Evolutionary conservation across 2,888 invertebrate genomes (phyloP).

Genomic region (Eupithecia centaureata): DNA sequence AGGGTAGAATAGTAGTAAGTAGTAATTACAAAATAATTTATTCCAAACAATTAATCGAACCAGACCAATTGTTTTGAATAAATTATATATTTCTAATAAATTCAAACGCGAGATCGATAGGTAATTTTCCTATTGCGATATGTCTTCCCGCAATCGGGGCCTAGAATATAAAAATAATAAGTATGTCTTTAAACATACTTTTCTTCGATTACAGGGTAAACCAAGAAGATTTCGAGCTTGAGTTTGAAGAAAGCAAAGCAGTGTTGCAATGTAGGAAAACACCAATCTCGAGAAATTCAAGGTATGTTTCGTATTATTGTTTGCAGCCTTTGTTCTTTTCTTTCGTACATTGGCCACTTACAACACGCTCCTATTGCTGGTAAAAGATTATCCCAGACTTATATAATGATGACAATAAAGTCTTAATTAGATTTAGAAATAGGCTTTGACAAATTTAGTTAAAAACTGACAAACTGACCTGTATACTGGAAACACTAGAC

Average conservation of each 20-base stretch:
- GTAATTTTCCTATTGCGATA: no score
- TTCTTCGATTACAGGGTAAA: slow-evolving; percentile 78
- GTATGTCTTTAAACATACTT: no score
- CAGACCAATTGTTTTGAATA: no score
- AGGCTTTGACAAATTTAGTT: background rate
- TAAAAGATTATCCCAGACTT: background rate
- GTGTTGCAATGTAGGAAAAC: slow-evolving; percentile 90
- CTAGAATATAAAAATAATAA: no score
- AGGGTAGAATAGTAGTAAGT: no score
- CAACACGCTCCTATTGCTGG: background rate
- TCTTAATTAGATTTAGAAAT: background rate
- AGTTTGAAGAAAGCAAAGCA: slow-evolving; percentile 94
- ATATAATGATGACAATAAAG: background rate
- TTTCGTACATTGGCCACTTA: background rate
- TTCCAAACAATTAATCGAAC: no score
- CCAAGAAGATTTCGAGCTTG: slow-evolving; percentile 96
- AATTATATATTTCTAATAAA: no score
- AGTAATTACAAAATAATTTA: no score
- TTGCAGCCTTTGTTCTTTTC: background rate
- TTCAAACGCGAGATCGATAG: no score
- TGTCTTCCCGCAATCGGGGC: no score
- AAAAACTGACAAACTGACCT: background rate
- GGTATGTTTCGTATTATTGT: slow-evolving; percentile 51
- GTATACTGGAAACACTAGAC: no score
- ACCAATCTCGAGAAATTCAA: slow-evolving; percentile 77